phyloP scores from a whole-genome alignment of 2,113 vertebrate species.

The Acanthochromis polyacanthus region DNA sequence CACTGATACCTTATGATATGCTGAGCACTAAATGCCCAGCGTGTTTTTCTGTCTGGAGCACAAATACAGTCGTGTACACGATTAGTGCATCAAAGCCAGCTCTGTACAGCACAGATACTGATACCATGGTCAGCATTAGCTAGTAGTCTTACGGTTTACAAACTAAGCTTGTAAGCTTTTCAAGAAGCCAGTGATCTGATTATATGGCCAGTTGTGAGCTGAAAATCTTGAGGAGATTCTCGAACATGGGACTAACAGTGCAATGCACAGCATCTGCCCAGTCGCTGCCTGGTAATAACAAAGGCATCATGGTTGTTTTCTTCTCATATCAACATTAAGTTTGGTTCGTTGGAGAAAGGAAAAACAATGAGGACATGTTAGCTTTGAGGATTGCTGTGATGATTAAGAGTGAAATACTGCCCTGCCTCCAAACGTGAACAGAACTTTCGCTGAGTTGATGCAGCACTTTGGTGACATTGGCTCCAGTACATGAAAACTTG shows the following conservation, averaged over 20 bases:
- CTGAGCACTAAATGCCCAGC: slow-evolving; percentile 51
- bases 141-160: slow-evolving; percentile 48
- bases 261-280: background rate
- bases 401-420: too few relatives aligned
- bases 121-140: slow-evolving; percentile 49
- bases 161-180: slow-evolving; percentile 64
- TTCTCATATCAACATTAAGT: background rate
- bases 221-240: slow-evolving; percentile 17
- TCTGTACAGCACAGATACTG: slow-evolving; percentile 55
- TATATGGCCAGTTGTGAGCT: slow-evolving; percentile 51
- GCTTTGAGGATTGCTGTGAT: background rate
- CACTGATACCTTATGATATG: slow-evolving; percentile 41
- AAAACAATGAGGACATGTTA: too few relatives aligned
- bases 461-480: background rate
- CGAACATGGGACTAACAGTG: background rate
- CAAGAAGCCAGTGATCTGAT: slow-evolving; percentile 70
- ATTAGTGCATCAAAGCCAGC: slow-evolving; percentile 67
- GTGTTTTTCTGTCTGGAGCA: slow-evolving; percentile 59
- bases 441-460: background rate
- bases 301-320: background rate
- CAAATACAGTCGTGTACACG: slow-evolving; percentile 50
- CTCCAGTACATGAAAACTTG: background rate
- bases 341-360: background rate
- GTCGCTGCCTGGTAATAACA: background rate
- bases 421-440: too few relatives aligned